These are phyloP conservation scores for Spea bombifrons DNA, from an alignment of 2,113 vertebrate genomes.

Conservation along the genomic window DNA sequence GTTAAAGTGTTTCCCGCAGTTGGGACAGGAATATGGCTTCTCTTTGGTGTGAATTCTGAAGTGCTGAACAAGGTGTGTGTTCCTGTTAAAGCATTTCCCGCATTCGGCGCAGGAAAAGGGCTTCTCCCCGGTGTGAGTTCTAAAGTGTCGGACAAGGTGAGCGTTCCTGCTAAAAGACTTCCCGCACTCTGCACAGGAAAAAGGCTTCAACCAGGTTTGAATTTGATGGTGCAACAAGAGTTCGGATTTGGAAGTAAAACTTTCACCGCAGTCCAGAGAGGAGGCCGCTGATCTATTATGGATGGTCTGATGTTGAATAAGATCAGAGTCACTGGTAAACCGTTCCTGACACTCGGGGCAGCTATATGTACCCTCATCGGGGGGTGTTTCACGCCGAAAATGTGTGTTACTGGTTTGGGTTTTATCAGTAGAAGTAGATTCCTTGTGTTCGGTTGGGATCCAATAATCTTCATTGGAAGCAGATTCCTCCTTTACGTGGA, in stretches of 20 bases:
- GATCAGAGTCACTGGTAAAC: not conserved
- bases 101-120: conserved; percentile 61
- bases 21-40: conserved; percentile 31
- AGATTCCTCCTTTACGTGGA: too few species aligned
- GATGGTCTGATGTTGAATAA: not conserved
- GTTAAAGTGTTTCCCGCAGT: conserved; percentile 59
- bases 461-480: too few species aligned
- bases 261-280: conserved; percentile 6
- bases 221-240: not conserved
- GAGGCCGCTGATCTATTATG: not conserved
- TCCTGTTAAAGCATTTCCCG: conserved; percentile 66
- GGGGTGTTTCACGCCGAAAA: too few species aligned
- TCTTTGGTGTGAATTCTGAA: conserved; percentile 57
- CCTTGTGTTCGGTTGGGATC: too few species aligned
- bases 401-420: too few species aligned
- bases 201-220: conserved; percentile 2
- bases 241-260: not conserved
- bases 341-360: not conserved
- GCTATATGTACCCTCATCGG: not conserved
- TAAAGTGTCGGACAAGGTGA: not conserved
- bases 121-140: conserved; percentile 55
- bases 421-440: too few species aligned
- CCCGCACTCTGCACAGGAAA: not conserved
- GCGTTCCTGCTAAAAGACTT: not conserved
- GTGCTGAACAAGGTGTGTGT: conserved; percentile 55